Evolutionary conservation across 2,797 vertebrate genomes (phyloP), one percentile per base, ranked within the genome.

Genomic region (Sciurus vulgaris): DNA sequence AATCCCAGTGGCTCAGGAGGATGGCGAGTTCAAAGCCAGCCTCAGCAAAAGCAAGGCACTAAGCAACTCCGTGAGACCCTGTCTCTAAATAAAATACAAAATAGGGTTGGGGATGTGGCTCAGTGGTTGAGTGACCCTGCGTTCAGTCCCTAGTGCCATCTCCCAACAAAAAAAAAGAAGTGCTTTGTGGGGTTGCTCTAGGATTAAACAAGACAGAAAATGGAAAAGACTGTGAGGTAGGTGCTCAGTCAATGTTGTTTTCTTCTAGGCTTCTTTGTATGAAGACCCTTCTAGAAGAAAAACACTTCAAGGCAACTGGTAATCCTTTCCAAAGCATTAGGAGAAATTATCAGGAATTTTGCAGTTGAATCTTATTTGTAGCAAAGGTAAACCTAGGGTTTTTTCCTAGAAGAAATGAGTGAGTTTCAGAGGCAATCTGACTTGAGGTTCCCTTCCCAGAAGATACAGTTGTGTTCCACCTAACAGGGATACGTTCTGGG

Each of bases 261-360:
- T 83, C 18, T 24, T 54, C 17, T 6, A n/a, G 74, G n/a, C 13
- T 85, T 92, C 77, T 96, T 87, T 70, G 38, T 59, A 24, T 33
- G 9, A 79, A 51, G 63, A 92, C 76, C 51, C 38, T 33, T 54
- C 4, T 30, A 59, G 26, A 72, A 77, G 51, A 35, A 79, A 92
- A 86, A 65, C 8, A 69, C n/a, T 41, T 35, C 4, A 38, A 54
- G n/a, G 38, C 7, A 87, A 79, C 30, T 17, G 61, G 33, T 78
- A 88, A 51, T 78, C 51, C 61, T 26, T 70, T 89, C 26, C 35
- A 47, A 89, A 77, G 20, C 30, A 44, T 73, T 92, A 77, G 72
- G 89, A 83, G 59, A 91, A 73, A 82, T 79, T 41, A 56, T 33
- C 61, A 95, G 76, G 38, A n/a, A 89, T 47, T 91, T 86, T 94